Evolutionary conservation across 2,113 vertebrate species (phyloP).

Genomic region (Dascyllus trimaculatus): DNA sequence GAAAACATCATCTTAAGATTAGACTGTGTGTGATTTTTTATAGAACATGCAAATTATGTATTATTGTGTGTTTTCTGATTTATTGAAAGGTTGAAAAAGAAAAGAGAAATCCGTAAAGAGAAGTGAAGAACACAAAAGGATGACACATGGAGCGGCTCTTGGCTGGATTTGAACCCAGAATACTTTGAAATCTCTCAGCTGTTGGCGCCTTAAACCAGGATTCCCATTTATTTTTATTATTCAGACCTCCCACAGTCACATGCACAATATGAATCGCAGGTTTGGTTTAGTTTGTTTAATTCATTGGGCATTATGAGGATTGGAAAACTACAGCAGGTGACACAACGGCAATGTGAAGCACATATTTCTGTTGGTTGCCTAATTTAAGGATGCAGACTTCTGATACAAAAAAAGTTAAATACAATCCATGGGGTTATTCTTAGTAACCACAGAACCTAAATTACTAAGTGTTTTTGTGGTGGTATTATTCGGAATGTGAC

Average conservation of each 20-base stretch:
- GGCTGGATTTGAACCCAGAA: constrained; percentile 15
- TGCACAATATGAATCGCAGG: not conserved
- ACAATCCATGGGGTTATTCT: no score
- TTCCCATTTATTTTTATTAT: constrained; percentile 36
- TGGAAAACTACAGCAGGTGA: no score
- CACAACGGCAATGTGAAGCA: not conserved
- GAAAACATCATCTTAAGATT: no score
- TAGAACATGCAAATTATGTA: no score
- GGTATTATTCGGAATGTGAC: no score
- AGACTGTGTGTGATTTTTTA: no score
- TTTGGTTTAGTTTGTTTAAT: not conserved
- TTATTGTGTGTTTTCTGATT: no score
- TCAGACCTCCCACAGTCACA: constrained; percentile 14
- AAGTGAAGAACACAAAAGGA: not conserved
- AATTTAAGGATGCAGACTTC: not conserved
- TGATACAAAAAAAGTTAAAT: not conserved
- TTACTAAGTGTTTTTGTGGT: no score
- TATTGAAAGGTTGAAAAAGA: not conserved
- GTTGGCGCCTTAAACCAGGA: constrained; percentile 29
- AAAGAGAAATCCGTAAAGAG: not conserved
- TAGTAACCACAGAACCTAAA: no score
- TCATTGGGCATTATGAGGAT: not conserved
- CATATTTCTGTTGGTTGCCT: not conserved
- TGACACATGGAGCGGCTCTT: not conserved
- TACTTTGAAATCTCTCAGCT: constrained; percentile 20